phyloP scores from a whole-genome alignment of 2,888 invertebrate genomes.

The Cryptocheilus praepositus region DNA sequence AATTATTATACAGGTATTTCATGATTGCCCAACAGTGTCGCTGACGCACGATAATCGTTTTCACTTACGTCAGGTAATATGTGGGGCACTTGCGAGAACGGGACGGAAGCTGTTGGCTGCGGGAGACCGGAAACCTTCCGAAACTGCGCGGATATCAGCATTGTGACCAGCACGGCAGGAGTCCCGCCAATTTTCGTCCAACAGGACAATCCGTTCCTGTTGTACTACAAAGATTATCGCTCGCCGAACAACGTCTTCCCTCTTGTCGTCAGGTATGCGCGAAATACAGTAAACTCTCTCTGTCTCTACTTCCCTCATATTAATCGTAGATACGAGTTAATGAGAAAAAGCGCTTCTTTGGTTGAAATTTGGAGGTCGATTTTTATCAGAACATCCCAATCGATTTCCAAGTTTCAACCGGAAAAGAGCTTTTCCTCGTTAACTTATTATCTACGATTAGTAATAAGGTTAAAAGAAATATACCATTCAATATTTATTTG shows the following conservation, averaged over 20 bases:
- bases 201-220: conserved; percentile 83
- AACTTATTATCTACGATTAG: too few relatives aligned
- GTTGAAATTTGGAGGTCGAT: too few relatives aligned
- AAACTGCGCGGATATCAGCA: conserved; percentile 92
- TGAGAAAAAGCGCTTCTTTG: too few relatives aligned
- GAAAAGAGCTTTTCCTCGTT: too few relatives aligned
- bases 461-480: too few relatives aligned
- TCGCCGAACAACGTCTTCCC: conserved; percentile 83
- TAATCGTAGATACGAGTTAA: too few relatives aligned
- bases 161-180: conserved; percentile 87
- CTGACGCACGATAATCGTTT: not conserved
- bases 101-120: conserved; percentile 91
- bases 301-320: too few relatives aligned
- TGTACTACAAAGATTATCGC: conserved; percentile 84
- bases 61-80: conserved; percentile 82
- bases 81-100: conserved; percentile 92
- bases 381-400: too few relatives aligned
- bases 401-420: too few relatives aligned
- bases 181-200: conserved; percentile 83
- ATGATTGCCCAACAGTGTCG: not conserved
- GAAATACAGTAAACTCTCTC: too few relatives aligned
- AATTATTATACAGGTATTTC: conserved; percentile 87
- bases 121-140: conserved; percentile 94
- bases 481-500: too few relatives aligned
- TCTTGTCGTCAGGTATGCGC: conserved; percentile 82